Evolutionary conservation across 2,113 vertebrate genomes (phyloP), one percentile per base, ranked within the genome.

Genomic region (Petrocephalus zakoni): DNA sequence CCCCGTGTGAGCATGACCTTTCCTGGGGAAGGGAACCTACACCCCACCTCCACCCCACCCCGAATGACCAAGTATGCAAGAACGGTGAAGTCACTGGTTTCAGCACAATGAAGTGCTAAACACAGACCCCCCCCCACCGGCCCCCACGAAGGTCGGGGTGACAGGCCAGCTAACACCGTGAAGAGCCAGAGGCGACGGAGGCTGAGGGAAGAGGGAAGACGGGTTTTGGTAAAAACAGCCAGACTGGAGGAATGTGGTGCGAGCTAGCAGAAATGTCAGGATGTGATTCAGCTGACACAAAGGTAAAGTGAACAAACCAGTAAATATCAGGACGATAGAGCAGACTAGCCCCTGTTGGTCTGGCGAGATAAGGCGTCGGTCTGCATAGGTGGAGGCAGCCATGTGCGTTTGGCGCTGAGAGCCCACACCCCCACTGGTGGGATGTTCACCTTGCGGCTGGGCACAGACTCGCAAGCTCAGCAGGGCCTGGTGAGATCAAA

Each of bases 401-500:
- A 37, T 29, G 68, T 87, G 89, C 15, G 53, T 92, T 91, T 95
- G 95, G 94, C 94, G 89, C 92, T 90, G 92, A 91, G 92, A 89
- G 72, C 21, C 88, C 87, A 92, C n/a, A 88, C 87, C 90, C 91
- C 84, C 92, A 89, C 92, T 92, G 90, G 93, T 93, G 91, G 93
- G 94, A 93, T 92, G 92, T 93, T 94, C 94, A 95, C 94, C 94
- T 95, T 94, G 93, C 90, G 91, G 92, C 93, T 90, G 93, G 95
- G 93, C 92, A 92, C 93, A 91, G 93, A 93, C 94, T 95, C 94
- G 93, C 95, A 94, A 94, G 93, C 95, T 92, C 96, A 94, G 94
- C 94, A 84, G 94, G 94, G 92, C 94, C 93, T 93, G 94, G 93
- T 95, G 94, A 95, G 95, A 96, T 96, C 95, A 96, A 96, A 96